Percentiles rank a stretch among this genome's conserved stretches.
phyloP scores from a whole-genome alignment of 1,140 invertebrate genomes.

The Pachyrhynchus sulphureomaculatus region DNA sequence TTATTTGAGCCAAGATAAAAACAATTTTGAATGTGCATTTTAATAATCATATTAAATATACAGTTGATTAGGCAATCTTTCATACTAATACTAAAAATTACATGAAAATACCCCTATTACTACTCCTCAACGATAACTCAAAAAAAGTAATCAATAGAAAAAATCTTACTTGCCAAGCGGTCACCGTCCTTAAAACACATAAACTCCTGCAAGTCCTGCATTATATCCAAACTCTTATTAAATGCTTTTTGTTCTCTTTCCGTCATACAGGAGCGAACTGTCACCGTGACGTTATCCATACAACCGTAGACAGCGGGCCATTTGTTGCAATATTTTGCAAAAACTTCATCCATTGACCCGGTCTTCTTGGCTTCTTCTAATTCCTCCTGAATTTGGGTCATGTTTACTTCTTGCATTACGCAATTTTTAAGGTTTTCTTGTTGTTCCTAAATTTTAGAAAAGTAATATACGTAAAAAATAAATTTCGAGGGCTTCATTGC shows the following conservation, averaged over 20 bases:
- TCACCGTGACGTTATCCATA: slow-evolving; percentile 59
- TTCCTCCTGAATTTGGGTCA: slow-evolving; percentile 55
- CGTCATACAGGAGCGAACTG: slow-evolving; percentile 64
- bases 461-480: slow-evolving; percentile 16
- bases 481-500: too few species aligned
- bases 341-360: slow-evolving; percentile 62
- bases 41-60: too few species aligned
- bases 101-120: too few species aligned
- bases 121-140: too few species aligned
- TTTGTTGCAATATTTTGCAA: slow-evolving; percentile 69
- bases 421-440: slow-evolving; percentile 38
- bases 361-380: slow-evolving; percentile 59
- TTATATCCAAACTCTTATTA: slow-evolving; percentile 64
- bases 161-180: slow-evolving; percentile 68
- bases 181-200: slow-evolving; percentile 77
- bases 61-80: too few species aligned
- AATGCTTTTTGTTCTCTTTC: slow-evolving; percentile 60
- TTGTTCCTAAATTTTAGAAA: slow-evolving; percentile 40
- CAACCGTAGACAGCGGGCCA: slow-evolving; percentile 61
- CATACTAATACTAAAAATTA: too few species aligned
- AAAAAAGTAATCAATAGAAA: too few species aligned
- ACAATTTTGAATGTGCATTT: too few species aligned
- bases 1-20: too few species aligned
- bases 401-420: slow-evolving; percentile 34
- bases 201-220: slow-evolving; percentile 67